phyloP scores from a whole-genome alignment of 2,888 invertebrate species.

The Drosophila limbata region DNA sequence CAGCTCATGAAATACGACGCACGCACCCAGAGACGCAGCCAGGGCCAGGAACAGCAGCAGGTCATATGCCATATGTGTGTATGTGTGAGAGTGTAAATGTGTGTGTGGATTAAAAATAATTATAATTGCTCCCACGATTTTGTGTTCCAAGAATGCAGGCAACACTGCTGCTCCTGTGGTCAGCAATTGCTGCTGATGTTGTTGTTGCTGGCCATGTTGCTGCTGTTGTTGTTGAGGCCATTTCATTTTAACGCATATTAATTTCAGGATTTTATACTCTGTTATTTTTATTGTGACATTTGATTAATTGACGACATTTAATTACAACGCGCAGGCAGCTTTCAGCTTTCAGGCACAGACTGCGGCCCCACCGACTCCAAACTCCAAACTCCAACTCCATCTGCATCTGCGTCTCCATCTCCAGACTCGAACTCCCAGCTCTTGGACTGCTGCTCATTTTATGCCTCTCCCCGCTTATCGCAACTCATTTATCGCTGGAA shows the following conservation, averaged over 20 bases:
- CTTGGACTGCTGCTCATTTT: conserved; percentile 25
- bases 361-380: conserved; percentile 23
- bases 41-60: conserved; percentile 36
- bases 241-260: conserved; percentile 83
- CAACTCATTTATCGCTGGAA: conserved; percentile 84
- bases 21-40: conserved; percentile 64
- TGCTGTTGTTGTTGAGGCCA: conserved; percentile 70
- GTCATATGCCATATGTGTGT: conserved; percentile 65
- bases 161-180: conserved; percentile 58
- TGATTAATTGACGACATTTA: conserved; percentile 86
- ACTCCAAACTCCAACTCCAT: conserved; percentile 10
- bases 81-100: conserved; percentile 37
- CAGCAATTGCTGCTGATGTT: conserved; percentile 65
- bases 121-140: conserved; percentile 86
- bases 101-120: conserved; percentile 82
- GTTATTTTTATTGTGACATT: conserved; percentile 83
- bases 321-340: conserved; percentile 83
- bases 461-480: conserved; percentile 74
- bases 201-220: conserved; percentile 38
- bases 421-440: conserved; percentile 12
- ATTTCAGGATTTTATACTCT: conserved; percentile 82
- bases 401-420: conserved; percentile 9
- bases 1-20: conserved; percentile 77
- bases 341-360: conserved; percentile 71
- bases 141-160: conserved; percentile 79